These are phyloP conservation scores for Aphidius colemani DNA, from an alignment of 2,888 invertebrate species.

Conservation along the genomic window DNA sequence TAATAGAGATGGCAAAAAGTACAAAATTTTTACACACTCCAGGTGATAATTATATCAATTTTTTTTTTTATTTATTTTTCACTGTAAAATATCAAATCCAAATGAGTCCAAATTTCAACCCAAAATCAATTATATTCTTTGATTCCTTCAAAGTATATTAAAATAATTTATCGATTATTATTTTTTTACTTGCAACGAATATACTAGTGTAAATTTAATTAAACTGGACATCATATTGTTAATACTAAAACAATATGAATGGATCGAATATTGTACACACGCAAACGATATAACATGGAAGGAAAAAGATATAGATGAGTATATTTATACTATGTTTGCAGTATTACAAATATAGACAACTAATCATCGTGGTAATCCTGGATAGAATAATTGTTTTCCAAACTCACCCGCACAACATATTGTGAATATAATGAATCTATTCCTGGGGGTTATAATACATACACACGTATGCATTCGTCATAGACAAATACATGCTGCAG, in stretches of 20 bases:
- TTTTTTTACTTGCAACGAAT: neutral
- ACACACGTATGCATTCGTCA: neutral
- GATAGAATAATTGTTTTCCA: conserved; percentile 48
- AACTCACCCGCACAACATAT: conserved; percentile 40
- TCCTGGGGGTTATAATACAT: conserved; percentile 39
- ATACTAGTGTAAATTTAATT: conserved; percentile 11
- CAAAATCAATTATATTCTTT: too few relatives aligned
- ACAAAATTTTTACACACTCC: too few relatives aligned
- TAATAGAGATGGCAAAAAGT: too few relatives aligned
- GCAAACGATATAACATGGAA: conserved; percentile 4
- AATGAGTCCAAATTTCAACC: too few relatives aligned
- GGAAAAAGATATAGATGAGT: neutral
- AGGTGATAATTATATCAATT: neutral
- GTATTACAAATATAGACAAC: conserved; percentile 17
- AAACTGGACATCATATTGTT: conserved; percentile 10
- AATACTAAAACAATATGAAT: conserved; percentile 6
- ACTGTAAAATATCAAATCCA: too few relatives aligned
- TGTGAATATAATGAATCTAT: conserved; percentile 50
- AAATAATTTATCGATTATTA: too few relatives aligned
- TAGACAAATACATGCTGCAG: conserved; percentile 3
- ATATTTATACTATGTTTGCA: conserved; percentile 9
- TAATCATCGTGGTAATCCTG: conserved; percentile 32
- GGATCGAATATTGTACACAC: conserved; percentile 8
- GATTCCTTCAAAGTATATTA: too few relatives aligned
- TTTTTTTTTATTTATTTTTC: neutral